Conservation (phyloP, 1,140 invertebrate genomes). For the Drosophila burlai region DNA sequence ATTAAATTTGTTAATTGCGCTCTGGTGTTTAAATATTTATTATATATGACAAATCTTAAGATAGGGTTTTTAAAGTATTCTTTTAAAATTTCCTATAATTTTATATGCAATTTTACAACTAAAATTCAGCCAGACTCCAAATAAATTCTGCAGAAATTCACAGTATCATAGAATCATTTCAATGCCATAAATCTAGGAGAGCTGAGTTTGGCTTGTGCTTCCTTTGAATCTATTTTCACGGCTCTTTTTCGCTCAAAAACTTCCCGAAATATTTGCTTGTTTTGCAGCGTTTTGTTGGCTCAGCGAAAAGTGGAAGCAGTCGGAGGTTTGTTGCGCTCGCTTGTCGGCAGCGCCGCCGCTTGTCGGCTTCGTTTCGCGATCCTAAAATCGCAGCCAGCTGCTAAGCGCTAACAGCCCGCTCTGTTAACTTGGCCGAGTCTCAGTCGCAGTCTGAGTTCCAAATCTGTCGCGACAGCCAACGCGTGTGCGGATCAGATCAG, state of each 20-base stretch:
- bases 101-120: background rate
- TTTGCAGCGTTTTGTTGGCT: slow-evolving; percentile 56
- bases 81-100: background rate
- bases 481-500: slow-evolving; percentile 68
- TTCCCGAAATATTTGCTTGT: slow-evolving; percentile 40
- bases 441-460: slow-evolving; percentile 64
- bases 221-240: slow-evolving; percentile 4
- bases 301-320: slow-evolving; percentile 65
- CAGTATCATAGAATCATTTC: background rate
- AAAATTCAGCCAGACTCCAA: no score
- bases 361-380: slow-evolving; percentile 34
- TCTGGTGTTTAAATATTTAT: background rate
- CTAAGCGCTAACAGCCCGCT: slow-evolving; percentile 10
- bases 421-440: slow-evolving; percentile 38
- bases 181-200: background rate
- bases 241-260: slow-evolving; percentile 26
- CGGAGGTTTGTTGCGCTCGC: slow-evolving; percentile 11
- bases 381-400: slow-evolving; percentile 36
- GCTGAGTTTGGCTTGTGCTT: slow-evolving; percentile 12
- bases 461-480: slow-evolving; percentile 78
- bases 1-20: background rate
- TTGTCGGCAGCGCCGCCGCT: slow-evolving; percentile 23
- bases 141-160: background rate
- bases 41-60: no score
- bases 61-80: background rate